Evolutionary conservation across 2,888 invertebrate genomes (phyloP), one percentile per base, ranked within the genome.

Genomic region (Hemistola chrysoprasaria): DNA sequence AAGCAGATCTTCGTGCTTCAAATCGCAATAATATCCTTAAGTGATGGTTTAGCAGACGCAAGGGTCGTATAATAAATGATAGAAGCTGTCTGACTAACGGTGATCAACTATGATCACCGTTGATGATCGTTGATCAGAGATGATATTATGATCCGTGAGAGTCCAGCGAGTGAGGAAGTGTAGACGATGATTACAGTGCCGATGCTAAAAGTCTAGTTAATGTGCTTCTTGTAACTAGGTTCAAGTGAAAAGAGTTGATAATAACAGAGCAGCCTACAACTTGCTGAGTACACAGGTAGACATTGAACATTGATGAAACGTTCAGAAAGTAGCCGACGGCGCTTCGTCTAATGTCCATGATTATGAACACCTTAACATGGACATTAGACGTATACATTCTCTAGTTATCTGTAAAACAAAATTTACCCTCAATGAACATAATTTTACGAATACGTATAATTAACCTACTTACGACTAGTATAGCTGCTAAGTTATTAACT

Each of bases 191-290:
- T 46, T 38, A 38, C 26, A 38, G 40, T 16, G 26, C 6, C 11
- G 16, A 20, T 8, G 26, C 11, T 22, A 32, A 23, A 23, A 26
- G 29, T 16, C 43, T 39, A 36, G 40, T 33, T 42, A 46, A 50
- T 46, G 46, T 28, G 26, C 38, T 47, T 39, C 39, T 47, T 47
- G 16, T 31, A 31, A 22, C 3, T 8, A 23, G 33, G 41, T 11
- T 20, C 25, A 41, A 23, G 36, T 11, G 21, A 11, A 28, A 45
- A 48, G 31, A 35, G 27, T 7, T 2, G 7, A 24, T 31, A 31
- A 40, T 40, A 23, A 33, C 23, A 28, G 23, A 1, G 16, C 11
- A 4, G 3, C 4, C 16, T 4, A 4, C 3, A 16, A 4, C 8
- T n/a, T n/a, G 9, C 9, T 6, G 9, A 8, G 9, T 8, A 2